Base-by-base conservation (phyloP, 2,888 invertebrate species). In the Mellilla xanthometata region DNA sequence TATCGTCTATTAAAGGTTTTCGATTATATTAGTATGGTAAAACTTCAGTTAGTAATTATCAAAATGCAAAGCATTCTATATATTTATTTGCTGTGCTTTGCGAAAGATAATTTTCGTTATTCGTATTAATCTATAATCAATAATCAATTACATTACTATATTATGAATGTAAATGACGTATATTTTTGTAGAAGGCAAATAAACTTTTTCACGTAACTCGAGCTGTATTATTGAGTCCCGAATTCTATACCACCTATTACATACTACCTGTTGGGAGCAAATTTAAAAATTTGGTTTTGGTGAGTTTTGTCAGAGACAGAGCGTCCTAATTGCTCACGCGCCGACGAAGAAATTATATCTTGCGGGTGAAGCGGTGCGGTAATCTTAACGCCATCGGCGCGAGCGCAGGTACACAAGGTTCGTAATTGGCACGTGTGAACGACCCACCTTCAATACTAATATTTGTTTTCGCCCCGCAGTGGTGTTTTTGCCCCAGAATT, bases 401-500 rank as follows among this genome's bases (percentile, higher is more conserved):
- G 32, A 36, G 34, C 57, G 65, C 60, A 61, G 49, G 60, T 60
- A 54, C 58, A 47, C 42, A 56, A 49, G 52, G 56, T 52, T 49
- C 48, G 47, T 76, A 76, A 77, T 77, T 72, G 67, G 62, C 58
- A 67, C 60, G 72, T 64, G 72, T 60, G 72, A 67, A 63, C 65
- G 68, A 62, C 69, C 74, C 74, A 66, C 68, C 74, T 68, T 70
- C 75, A 81, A 79, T 80, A 74, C 83, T 76, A 84, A 85, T 86
- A 83, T 86, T 86, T 85, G 84, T 82, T 85, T 84, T 80, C 77
- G 77, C 79, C 75, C 73, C 65, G 65, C 58, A 78, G 72, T 71
- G 65, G 56, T 61, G 65, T 68, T 68, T 70, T 71, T 69, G 63
- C 57, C 41, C 29, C 50, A 54, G 62, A 60, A 65, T 60, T n/a